Conservation (phyloP, 1,140 invertebrate genomes). For the Atta texana region DNA sequence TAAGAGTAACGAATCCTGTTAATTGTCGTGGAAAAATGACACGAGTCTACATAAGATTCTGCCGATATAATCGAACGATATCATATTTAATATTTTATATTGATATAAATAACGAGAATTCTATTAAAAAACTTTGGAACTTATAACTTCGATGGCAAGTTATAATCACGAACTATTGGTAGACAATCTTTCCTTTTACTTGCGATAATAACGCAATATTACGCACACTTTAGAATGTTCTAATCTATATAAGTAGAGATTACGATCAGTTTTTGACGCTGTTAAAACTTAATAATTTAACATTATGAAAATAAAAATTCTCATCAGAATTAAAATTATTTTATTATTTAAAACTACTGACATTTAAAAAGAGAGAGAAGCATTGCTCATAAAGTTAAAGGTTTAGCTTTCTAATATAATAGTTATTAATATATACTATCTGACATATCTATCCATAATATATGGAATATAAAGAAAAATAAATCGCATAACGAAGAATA, state of each 20-base stretch:
- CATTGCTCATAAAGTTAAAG: background rate
- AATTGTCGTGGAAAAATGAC: constrained; percentile 15
- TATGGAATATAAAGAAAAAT: background rate
- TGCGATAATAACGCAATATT: constrained; percentile 14
- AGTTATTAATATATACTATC: background rate
- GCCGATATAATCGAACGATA: background rate
- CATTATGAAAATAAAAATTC: background rate
- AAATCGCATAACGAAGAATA: background rate
- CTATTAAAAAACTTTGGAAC: background rate
- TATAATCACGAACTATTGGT: background rate
- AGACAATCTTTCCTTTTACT: constrained; percentile 11
- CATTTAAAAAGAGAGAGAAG: background rate
- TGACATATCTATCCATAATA: background rate
- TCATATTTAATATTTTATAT: background rate
- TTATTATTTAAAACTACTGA: background rate
- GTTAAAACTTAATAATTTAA: background rate
- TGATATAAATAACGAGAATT: background rate
- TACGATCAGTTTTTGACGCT: background rate
- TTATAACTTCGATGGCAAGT: background rate
- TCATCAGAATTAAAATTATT: background rate
- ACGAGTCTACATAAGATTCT: constrained; percentile 10
- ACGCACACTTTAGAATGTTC: background rate
- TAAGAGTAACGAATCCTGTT: constrained; percentile 43
- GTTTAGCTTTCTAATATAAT: background rate
- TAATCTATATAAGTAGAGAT: background rate